Evolutionary conservation across 2,113 vertebrate species (phyloP).

Genomic region (Apeltes quadracus): DNA sequence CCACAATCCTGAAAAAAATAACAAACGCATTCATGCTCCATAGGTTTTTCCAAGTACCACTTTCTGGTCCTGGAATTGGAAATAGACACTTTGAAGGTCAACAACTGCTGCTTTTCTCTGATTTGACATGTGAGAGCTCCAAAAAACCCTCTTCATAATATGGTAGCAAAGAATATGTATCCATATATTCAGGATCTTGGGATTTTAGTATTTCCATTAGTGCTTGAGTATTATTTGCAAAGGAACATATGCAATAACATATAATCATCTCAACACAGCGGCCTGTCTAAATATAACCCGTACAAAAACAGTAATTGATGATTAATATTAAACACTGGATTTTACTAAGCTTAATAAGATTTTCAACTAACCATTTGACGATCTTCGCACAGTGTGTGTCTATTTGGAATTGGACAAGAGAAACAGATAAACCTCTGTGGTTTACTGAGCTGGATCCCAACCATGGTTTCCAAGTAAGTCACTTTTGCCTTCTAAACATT

Average conservation of each 20-base stretch:
- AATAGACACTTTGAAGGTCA: neutral
- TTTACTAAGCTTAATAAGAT: too few species aligned
- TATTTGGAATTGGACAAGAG: slow-evolving; percentile 91
- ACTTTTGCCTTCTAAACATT: neutral
- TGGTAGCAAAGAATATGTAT: neutral
- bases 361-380: neutral
- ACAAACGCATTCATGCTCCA: neutral
- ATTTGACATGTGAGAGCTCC: neutral
- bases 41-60: neutral
- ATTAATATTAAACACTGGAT: neutral
- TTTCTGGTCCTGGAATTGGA: neutral
- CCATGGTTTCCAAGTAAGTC: slow-evolving; percentile 85
- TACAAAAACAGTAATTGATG: neutral
- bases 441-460: slow-evolving; percentile 77
- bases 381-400: slow-evolving; percentile 80
- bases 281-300: neutral
- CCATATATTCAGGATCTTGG: neutral
- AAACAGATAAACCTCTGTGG: slow-evolving; percentile 75
- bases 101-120: neutral
- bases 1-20: neutral
- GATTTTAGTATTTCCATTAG: neutral
- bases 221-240: neutral
- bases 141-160: neutral
- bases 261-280: neutral
- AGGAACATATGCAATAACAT: neutral